These are phyloP conservation scores for Drosophila siamana DNA, from an alignment of 2,888 invertebrate genomes.

Conservation along the genomic window DNA sequence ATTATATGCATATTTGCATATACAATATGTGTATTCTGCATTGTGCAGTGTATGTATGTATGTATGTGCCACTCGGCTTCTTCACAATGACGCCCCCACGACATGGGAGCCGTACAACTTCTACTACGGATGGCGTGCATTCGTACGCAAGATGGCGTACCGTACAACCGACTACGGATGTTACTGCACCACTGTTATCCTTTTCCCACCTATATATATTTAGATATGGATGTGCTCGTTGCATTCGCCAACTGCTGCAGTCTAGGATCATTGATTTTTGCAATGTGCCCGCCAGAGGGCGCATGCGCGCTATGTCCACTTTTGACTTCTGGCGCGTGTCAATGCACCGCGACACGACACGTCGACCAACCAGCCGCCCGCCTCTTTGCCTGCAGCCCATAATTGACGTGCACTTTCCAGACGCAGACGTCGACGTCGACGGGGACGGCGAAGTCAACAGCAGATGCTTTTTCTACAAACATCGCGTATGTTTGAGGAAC, in stretches of 20 bases:
- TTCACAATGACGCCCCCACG: slow-evolving; percentile 42
- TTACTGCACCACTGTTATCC: slow-evolving; percentile 56
- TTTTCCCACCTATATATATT: slow-evolving; percentile 45
- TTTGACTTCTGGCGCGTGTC: slow-evolving; percentile 69
- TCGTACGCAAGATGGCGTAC: slow-evolving; percentile 77
- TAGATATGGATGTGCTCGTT: background rate
- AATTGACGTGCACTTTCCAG: slow-evolving; percentile 55
- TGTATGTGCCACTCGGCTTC: no score
- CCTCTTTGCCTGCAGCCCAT: slow-evolving; percentile 30
- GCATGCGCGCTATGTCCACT: slow-evolving; percentile 69
- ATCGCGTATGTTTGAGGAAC: slow-evolving; percentile 13
- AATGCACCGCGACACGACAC: slow-evolving; percentile 69
- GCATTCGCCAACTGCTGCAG: slow-evolving; percentile 34
- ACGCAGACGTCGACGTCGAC: slow-evolving; percentile 40
- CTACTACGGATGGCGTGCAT: slow-evolving; percentile 66
- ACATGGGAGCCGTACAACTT: slow-evolving; percentile 60
- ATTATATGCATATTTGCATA: no score
- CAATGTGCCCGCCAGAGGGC: slow-evolving; percentile 8
- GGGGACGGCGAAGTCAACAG: slow-evolving; percentile 31
- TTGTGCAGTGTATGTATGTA: no score
- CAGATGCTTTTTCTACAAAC: slow-evolving; percentile 18
- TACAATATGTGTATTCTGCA: no score
- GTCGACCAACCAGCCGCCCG: slow-evolving; percentile 5
- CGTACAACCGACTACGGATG: slow-evolving; percentile 58
- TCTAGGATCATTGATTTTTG: slow-evolving; percentile 72